A percentile compares a stretch with the other conserved stretches of the same genome.
These are phyloP conservation scores for Hydrolagus colliei DNA, from an alignment of 2,797 vertebrate genomes.

Conservation along the genomic window DNA sequence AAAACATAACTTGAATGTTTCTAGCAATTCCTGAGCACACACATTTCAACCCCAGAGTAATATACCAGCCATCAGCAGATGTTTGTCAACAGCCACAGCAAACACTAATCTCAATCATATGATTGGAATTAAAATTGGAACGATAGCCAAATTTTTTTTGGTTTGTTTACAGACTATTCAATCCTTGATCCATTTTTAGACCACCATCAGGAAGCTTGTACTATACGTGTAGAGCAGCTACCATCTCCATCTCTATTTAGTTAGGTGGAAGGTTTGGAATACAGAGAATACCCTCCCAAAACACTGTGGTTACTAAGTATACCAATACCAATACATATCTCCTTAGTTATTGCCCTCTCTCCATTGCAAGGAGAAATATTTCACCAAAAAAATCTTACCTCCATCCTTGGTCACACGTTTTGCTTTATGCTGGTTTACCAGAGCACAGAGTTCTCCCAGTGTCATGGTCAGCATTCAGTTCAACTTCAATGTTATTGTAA, in stretches of 20 bases:
- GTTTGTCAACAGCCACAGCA: not conserved
- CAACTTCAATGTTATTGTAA: too few species aligned
- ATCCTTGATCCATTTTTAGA: not conserved
- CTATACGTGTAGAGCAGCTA: too few species aligned
- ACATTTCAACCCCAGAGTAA: not conserved
- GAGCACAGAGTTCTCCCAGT: not conserved
- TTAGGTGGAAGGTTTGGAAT: too few species aligned
- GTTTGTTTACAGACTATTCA: not conserved
- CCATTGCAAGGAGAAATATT: too few species aligned
- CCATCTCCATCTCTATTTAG: too few species aligned
- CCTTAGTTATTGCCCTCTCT: too few species aligned
- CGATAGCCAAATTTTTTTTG: not conserved
- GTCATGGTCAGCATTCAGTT: not conserved
- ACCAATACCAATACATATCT: too few species aligned
- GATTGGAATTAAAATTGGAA: not conserved
- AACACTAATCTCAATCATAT: constrained; percentile 1
- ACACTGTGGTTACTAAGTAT: too few species aligned
- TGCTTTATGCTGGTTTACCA: not conserved
- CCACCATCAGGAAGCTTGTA: not conserved
- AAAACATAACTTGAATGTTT: not conserved
- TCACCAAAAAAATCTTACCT: too few species aligned
- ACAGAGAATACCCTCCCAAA: too few species aligned
- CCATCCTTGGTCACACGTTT: too few species aligned
- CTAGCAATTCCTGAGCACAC: not conserved
- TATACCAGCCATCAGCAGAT: not conserved